Conservation (phyloP, 37 sponge, comb jelly and placozoan genomes). For the Eunapius fragilis region DNA sequence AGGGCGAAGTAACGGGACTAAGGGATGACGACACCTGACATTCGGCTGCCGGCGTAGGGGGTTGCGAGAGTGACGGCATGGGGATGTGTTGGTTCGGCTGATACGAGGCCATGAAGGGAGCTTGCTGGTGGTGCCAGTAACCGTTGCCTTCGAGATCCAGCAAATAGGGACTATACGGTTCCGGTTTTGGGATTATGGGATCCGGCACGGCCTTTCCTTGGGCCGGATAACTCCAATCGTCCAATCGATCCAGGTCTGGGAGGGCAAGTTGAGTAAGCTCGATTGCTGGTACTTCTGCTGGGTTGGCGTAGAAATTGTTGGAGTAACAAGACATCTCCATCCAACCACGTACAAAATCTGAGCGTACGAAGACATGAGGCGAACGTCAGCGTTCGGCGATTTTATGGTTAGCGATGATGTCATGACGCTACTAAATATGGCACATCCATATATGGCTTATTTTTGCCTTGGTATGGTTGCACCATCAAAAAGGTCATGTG, state of each 20-base stretch:
- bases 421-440: too few relatives aligned
- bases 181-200: neutral
- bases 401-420: too few relatives aligned
- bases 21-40: slow-evolving; percentile 55
- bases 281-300: slow-evolving; percentile 2
- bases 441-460: too few relatives aligned
- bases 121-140: slow-evolving; percentile 10
- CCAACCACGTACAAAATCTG: too few relatives aligned
- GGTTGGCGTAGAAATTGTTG: neutral
- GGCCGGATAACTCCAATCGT: neutral
- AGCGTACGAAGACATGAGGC: too few relatives aligned
- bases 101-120: neutral
- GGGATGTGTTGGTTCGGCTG: neutral
- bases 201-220: neutral
- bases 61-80: slow-evolving; percentile 24
- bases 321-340: too few relatives aligned
- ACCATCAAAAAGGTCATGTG: too few relatives aligned
- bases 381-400: too few relatives aligned
- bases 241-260: slow-evolving; percentile 1
- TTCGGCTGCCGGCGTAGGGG: slow-evolving; percentile 61
- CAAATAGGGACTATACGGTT: neutral
- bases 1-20: slow-evolving; percentile 55
- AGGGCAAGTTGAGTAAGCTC: neutral
- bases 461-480: too few relatives aligned
- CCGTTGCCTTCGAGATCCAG: slow-evolving; percentile 1